A percentile compares a stretch with the other conserved stretches of the same genome.
Evolutionary conservation across 2,113 vertebrate species (phyloP).

Genomic region (Callopanchax toddi): DNA sequence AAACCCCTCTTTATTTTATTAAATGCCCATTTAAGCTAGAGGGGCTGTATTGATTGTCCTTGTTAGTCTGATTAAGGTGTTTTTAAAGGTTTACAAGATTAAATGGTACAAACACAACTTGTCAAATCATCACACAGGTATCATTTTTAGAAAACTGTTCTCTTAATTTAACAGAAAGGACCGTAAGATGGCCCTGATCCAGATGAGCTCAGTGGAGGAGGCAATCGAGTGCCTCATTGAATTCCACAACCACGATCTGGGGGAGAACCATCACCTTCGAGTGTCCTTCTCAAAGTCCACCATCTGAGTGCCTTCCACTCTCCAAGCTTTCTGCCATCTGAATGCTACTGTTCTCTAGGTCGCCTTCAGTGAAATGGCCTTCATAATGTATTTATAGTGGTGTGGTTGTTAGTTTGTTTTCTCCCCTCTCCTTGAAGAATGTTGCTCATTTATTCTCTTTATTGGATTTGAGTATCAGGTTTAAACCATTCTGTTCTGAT

Average conservation of each 20-base stretch:
- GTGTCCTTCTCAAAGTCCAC: slow-evolving; percentile 99
- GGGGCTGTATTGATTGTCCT: no score
- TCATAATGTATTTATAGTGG: slow-evolving; percentile 24
- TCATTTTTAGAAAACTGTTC: neutral
- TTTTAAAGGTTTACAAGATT: no score
- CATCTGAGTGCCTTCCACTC: slow-evolving; percentile 84
- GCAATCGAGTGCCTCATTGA: slow-evolving; percentile 94
- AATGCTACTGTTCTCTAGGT: slow-evolving; percentile 31
- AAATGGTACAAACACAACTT: neutral
- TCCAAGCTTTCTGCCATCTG: slow-evolving; percentile 29
- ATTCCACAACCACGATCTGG: slow-evolving; percentile 96
- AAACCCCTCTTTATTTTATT: no score
- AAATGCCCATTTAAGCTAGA: no score
- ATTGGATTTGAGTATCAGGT: slow-evolving; percentile 12
- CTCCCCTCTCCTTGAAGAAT: slow-evolving; percentile 21
- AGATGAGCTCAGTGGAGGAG: slow-evolving; percentile 96
- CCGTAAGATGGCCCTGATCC: slow-evolving; percentile 97
- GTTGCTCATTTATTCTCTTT: slow-evolving; percentile 26
- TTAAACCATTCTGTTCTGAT: neutral
- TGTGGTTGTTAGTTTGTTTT: slow-evolving; percentile 10
- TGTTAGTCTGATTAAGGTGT: no score
- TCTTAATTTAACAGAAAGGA: slow-evolving; percentile 86
- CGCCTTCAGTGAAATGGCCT: slow-evolving; percentile 40
- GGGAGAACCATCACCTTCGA: slow-evolving; percentile 93
- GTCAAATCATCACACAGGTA: no score